phyloP scores from a whole-genome alignment of 2,888 invertebrate genomes.

The Ellobium chinense region DNA sequence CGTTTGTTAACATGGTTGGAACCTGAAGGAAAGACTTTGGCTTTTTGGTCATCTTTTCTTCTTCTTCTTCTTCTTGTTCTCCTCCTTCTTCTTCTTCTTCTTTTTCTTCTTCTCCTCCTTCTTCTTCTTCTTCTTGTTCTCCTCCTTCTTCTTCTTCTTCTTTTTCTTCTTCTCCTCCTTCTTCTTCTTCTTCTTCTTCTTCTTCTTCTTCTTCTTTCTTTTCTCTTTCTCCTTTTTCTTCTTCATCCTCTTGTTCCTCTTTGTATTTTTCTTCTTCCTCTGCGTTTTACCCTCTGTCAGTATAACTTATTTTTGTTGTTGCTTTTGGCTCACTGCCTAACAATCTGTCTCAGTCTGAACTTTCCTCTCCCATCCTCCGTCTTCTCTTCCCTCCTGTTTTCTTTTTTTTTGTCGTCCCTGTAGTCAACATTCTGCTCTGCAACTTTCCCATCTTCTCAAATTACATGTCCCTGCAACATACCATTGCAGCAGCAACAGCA shows the following conservation, averaged over 20 bases:
- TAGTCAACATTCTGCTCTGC: too few relatives aligned
- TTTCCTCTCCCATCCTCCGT: neutral
- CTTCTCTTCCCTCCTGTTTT: neutral
- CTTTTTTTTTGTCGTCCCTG: too few relatives aligned
- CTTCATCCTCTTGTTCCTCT: neutral
- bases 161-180: conserved; percentile 6
- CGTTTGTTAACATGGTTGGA: too few relatives aligned
- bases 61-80: neutral
- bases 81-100: neutral
- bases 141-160: neutral
- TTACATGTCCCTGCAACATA: too few relatives aligned
- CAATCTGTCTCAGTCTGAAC: neutral
- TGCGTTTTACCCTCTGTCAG: neutral
- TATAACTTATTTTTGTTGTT: neutral
- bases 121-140: neutral
- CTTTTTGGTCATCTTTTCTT: neutral
- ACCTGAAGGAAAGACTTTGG: too few relatives aligned
- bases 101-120: neutral
- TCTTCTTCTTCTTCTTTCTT: neutral
- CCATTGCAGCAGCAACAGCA: too few relatives aligned
- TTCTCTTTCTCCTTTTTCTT: neutral
- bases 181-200: neutral
- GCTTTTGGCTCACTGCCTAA: neutral
- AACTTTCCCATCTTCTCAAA: too few relatives aligned
- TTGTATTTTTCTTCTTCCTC: neutral